Evolutionary conservation across 2,888 invertebrate species (phyloP).

Genomic region (Ophioninae sp.): DNA sequence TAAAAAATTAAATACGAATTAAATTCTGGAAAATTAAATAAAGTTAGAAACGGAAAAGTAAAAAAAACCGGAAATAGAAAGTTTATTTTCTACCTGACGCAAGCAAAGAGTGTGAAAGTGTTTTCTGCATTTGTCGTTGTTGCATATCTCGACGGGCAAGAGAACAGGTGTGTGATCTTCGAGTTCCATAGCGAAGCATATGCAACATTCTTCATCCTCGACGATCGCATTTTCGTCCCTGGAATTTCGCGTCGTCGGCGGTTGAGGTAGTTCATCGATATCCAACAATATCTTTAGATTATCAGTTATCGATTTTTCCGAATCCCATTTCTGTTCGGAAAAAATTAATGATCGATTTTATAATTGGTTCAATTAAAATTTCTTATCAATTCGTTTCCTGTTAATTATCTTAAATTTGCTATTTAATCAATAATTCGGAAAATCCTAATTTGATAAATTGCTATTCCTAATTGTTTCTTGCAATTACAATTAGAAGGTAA

Average conservation of each 20-base stretch:
- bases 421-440: neutral
- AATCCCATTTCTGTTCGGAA: conserved; percentile 73
- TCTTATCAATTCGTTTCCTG: too few species aligned
- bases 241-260: conserved; percentile 47
- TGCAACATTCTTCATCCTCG: conserved; percentile 76
- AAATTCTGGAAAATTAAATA: too few species aligned
- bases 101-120: conserved; percentile 76
- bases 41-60: too few species aligned
- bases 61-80: too few species aligned
- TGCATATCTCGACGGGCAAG: conserved; percentile 75
- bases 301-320: conserved; percentile 67
- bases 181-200: conserved; percentile 75
- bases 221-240: conserved; percentile 66
- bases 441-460: conserved; percentile 11
- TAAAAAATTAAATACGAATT: too few species aligned
- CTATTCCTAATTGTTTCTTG: too few species aligned
- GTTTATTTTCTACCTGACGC: conserved; percentile 67
- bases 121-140: conserved; percentile 74
- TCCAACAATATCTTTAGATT: conserved; percentile 74
- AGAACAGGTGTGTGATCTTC: conserved; percentile 63
- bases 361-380: too few species aligned
- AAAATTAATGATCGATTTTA: too few species aligned
- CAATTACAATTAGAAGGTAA: too few species aligned
- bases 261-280: conserved; percentile 72
- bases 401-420: neutral